Base-by-base conservation (phyloP, 2,113 vertebrate species). In the Aptenodytes forsteri region DNA sequence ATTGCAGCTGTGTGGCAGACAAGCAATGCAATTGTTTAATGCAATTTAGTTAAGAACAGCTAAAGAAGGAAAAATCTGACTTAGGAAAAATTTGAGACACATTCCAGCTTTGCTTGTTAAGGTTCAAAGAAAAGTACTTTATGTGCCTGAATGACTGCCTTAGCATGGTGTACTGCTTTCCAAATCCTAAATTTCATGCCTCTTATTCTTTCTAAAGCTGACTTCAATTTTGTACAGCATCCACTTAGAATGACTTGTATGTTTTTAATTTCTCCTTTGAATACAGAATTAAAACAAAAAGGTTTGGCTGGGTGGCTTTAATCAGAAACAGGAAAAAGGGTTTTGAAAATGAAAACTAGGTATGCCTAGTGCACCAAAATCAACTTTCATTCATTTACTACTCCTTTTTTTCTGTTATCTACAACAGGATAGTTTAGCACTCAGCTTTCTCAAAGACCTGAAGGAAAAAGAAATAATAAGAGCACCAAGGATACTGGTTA, bases 21-120 rank as follows among this genome's bases (percentile, higher is more conserved):
- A 92, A 76, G 29, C n/a, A 93, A 36, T 49, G 44, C 38, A 83
- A 87, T 67, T 55, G 46, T 79, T 91, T 75, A 82, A 94, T 79
- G 44, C 38, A 95, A 65, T 91, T 89, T 67, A 91, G 55, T 76
- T 44, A 91, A 78, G 77, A 91, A 38, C n/a, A 87, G 61, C 59
- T 89, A 82, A 81, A 94, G 87, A 83, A 87, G 40, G 34, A 80
- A 95, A 97, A 91, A 72, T n/a, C 34, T 61, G 73, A 91, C 26
- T 82, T 67, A 49, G 26, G 66, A 80, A 93, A 87, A 89, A 80
- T 49, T 27, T 38, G 29, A 89, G 59, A 67, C 34, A 83, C 40
- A 88, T 72, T 93, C 64, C 72, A 93, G 38, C 27, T 89, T 92
- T 71, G 18, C 83, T 83, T 1, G 1, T 81, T 83, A 83, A 77